Evolutionary conservation across 2,888 invertebrate species (phyloP), one percentile per base, ranked within the genome.

Genomic region (Tetragonisca angustula): DNA sequence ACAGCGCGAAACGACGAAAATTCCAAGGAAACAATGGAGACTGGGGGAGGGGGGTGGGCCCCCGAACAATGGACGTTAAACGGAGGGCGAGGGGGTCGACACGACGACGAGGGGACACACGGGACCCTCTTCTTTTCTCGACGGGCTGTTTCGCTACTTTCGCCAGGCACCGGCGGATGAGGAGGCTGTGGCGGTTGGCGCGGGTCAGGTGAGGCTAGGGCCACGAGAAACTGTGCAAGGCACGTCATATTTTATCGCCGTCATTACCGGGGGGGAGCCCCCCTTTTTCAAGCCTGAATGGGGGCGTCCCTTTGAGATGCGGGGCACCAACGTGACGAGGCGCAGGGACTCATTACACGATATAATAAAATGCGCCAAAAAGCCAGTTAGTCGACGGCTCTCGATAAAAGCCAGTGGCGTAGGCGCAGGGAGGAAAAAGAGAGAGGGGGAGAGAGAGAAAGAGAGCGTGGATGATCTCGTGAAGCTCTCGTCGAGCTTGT

Each of bases 311-410:
- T 90, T 92, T 90, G 89, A 89, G 91, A 91, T 88, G 88, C 89
- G 84, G 84, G 88, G 86, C 87, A 86, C 71, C 71, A 88, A 90
- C 89, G 88, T 87, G 88, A 88, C 86, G 90, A 91, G 88, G 87
- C 83, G 85, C 78, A 86, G 88, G 85, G 87, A 89, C 91, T 92
- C 90, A 90, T 92, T 92, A 92, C 91, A 85, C 87, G 90, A 92
- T 92, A 91, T 92, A 91, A 91, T 92, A 92, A 92, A 92, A 92
- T 88, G 91, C 90, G 88, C 89, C 89, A 90, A 92, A 92, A 92
- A 90, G 90, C 91, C 90, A 91, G 92, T 91, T 92, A 91, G 90
- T 84, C 86, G 84, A 79, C 83, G 87, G 87, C 74, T 79, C 81
- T 86, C 84, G 88, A 89, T 90, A 85, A 89, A 89, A 87, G 79